These are phyloP conservation scores for Crocidura indochinensis DNA, from an alignment of 2,797 vertebrate genomes.

Conservation along the genomic window DNA sequence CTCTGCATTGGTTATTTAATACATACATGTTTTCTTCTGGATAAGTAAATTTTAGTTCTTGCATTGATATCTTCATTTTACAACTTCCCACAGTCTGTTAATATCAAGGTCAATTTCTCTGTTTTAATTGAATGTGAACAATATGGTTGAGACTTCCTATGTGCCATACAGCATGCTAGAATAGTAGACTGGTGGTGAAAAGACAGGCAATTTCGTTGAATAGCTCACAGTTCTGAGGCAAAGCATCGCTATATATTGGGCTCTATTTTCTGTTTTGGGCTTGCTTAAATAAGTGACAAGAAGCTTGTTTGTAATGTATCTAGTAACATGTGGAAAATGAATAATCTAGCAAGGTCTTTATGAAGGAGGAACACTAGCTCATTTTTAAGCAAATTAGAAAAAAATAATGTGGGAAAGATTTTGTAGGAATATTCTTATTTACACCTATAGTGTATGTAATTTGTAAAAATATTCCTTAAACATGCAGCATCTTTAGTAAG, in stretches of 20 bases:
- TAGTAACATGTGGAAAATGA: neutral
- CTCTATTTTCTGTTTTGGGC: neutral
- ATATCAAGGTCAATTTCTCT: constrained; percentile 18
- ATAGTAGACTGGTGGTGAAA: neutral
- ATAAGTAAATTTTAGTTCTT: constrained; percentile 24
- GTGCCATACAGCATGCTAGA: neutral
- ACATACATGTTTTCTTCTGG: constrained; percentile 13
- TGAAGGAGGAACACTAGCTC: neutral
- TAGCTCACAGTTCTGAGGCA: neutral
- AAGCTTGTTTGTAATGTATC: neutral
- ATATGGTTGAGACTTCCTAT: constrained; percentile 19
- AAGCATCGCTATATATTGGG: too few species aligned
- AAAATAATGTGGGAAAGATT: neutral
- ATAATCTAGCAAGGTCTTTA: neutral
- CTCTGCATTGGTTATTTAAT: neutral
- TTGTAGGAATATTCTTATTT: neutral
- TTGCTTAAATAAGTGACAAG: neutral
- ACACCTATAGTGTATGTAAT: neutral
- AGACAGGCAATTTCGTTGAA: neutral
- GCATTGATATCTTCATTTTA: neutral
- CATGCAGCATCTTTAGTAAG: neutral
- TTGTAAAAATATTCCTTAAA: neutral
- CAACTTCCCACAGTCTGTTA: neutral
- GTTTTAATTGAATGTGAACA: constrained; percentile 43
- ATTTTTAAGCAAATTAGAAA: constrained; percentile 38